A percentile compares a stretch with the other conserved stretches of the same genome.
Conservation (phyloP, 2,888 invertebrate species). For the Machimus atricapillus region DNA sequence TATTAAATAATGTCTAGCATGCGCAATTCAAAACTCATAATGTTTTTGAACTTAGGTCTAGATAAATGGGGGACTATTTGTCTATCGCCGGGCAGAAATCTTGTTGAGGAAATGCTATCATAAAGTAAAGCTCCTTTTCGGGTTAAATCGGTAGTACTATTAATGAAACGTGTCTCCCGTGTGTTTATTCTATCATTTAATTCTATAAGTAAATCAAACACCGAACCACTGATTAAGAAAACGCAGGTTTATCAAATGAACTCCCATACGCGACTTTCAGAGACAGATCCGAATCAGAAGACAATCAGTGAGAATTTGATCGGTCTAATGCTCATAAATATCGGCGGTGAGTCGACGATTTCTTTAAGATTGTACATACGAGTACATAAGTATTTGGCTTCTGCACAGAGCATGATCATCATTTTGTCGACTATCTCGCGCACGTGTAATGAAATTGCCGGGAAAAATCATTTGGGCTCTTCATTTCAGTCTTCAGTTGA, state of each 20-base stretch:
- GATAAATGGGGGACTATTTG: background rate
- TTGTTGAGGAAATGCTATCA: background rate
- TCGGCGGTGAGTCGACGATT: background rate
- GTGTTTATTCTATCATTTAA: background rate
- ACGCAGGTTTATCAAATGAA: background rate
- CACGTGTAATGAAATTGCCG: background rate
- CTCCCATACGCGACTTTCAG: background rate
- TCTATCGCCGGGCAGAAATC: background rate
- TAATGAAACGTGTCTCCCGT: background rate
- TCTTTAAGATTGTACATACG: background rate
- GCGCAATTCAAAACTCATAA: background rate
- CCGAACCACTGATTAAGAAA: background rate
- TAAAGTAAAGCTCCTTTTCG: background rate
- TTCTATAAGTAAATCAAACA: background rate
- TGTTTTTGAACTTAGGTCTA: background rate
- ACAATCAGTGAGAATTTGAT: background rate
- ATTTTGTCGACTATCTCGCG: background rate
- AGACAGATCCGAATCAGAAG: background rate
- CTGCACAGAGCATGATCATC: background rate
- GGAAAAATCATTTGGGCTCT: background rate
- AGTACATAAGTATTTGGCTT: background rate
- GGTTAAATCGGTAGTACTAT: background rate
- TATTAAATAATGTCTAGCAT: too few species aligned
- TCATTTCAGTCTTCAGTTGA: constrained; percentile 15
- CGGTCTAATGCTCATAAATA: background rate